Percentiles rank a stretch among this genome's conserved stretches.
Evolutionary conservation across 2,888 invertebrate genomes (phyloP).

Genomic region (Diaphora mendica): DNA sequence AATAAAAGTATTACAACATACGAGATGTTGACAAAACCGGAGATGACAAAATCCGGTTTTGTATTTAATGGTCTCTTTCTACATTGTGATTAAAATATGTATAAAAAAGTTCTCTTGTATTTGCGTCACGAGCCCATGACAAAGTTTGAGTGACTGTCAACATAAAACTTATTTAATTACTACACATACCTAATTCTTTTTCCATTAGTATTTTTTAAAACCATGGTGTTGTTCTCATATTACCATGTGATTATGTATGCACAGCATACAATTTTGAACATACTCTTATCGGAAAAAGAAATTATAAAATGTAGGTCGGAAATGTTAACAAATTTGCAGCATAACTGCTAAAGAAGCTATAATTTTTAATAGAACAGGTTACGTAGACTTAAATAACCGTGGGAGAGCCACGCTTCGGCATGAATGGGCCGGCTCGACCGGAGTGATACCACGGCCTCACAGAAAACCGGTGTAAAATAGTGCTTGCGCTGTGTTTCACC

Average conservation of each 20-base stretch:
- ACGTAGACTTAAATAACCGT: too few relatives aligned
- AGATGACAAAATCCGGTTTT: slow-evolving; percentile 7
- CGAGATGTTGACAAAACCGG: neutral
- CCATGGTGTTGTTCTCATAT: neutral
- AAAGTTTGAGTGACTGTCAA: neutral
- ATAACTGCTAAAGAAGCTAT: neutral
- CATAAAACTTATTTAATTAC: neutral
- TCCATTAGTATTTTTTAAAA: neutral
- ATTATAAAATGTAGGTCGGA: neutral
- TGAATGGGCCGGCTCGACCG: too few relatives aligned
- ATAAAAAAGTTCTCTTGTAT: neutral
- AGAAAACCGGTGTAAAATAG: too few relatives aligned
- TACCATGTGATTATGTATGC: neutral
- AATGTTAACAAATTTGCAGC: neutral
- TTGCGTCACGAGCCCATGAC: neutral
- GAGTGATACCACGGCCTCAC: too few relatives aligned
- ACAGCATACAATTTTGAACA: neutral
- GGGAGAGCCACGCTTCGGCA: too few relatives aligned
- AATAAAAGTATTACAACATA: neutral
- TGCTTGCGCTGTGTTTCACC: too few relatives aligned
- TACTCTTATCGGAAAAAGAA: neutral
- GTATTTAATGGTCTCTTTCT: neutral
- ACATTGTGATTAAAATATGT: neutral
- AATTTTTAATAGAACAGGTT: too few relatives aligned
- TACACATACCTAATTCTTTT: neutral